These are phyloP conservation scores for Bradynema listronoti DNA, from an alignment of 1,140 invertebrate genomes.

Conservation along the genomic window DNA sequence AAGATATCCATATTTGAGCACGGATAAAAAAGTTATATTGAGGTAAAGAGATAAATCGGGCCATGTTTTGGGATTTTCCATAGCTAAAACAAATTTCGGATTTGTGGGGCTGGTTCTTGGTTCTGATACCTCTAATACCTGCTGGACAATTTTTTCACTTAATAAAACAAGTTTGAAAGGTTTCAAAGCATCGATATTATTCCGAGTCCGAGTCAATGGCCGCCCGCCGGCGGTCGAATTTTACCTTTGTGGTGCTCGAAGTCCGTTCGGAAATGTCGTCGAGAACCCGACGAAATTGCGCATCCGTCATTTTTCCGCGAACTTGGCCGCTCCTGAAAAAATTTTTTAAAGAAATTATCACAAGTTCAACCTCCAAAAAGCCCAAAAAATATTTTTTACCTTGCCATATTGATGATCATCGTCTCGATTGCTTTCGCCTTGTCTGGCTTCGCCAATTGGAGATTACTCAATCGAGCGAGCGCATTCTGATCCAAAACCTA, in stretches of 20 bases:
- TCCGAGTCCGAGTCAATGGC: constrained; percentile 16
- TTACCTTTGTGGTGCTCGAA: constrained; percentile 9
- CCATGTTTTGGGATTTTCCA: too few relatives aligned
- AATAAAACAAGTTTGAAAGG: too few relatives aligned
- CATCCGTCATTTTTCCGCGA: constrained; percentile 14
- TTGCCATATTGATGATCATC: constrained; percentile 23
- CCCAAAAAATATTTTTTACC: constrained; percentile 4
- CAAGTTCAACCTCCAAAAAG: background rate
- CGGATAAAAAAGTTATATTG: too few relatives aligned
- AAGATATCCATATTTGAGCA: too few relatives aligned
- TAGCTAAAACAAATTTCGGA: too few relatives aligned
- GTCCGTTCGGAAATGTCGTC: constrained; percentile 15
- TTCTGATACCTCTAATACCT: too few relatives aligned
- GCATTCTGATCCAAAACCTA: constrained; percentile 17
- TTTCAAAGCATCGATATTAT: too few relatives aligned
- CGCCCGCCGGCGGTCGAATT: constrained; percentile 12
- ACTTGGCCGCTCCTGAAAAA: constrained; percentile 17
- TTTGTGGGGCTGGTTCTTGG: too few relatives aligned
- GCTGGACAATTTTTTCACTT: too few relatives aligned
- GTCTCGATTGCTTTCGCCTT: constrained; percentile 13
- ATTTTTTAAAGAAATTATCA: background rate
- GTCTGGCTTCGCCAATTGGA: constrained; percentile 13
- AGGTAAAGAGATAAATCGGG: too few relatives aligned
- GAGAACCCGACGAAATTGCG: constrained; percentile 5
- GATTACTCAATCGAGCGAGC: constrained; percentile 12